These are phyloP conservation scores for Acromyrmex charruanus DNA, from an alignment of 1,140 invertebrate species.

Conservation along the genomic window DNA sequence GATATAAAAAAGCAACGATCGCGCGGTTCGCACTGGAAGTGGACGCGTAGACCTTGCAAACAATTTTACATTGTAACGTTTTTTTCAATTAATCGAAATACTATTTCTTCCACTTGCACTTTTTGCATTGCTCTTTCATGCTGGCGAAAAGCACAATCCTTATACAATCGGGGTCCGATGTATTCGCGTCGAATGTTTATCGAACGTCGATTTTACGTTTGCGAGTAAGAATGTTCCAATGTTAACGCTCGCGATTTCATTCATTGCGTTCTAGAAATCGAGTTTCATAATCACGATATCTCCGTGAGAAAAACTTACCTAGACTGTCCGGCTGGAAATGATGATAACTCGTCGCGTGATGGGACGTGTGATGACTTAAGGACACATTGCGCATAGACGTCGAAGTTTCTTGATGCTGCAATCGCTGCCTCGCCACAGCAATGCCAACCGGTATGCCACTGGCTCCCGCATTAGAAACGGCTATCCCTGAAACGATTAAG, in stretches of 20 bases:
- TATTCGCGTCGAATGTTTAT: not conserved
- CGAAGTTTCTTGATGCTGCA: conserved; percentile 88
- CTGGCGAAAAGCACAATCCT: not conserved
- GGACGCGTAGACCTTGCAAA: not conserved
- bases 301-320: conserved; percentile 75
- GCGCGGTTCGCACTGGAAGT: not conserved
- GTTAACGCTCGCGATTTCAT: not conserved
- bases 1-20: not conserved
- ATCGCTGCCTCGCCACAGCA: conserved; percentile 93
- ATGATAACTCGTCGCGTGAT: conserved; percentile 84
- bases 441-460: conserved; percentile 94
- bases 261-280: not conserved
- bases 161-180: too few species aligned
- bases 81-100: not conserved
- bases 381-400: conserved; percentile 86
- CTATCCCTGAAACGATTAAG: conserved; percentile 80
- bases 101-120: not conserved
- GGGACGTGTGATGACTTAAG: conserved; percentile 84
- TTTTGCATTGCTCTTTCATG: not conserved
- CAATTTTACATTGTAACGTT: not conserved
- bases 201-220: not conserved
- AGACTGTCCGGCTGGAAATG: conserved; percentile 84
- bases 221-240: not conserved
- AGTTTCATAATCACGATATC: conserved; percentile 17
- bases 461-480: conserved; percentile 81